Evolutionary conservation across 2,888 invertebrate genomes (phyloP), one percentile per base, ranked within the genome.

Genomic region (Uropetala carovei): DNA sequence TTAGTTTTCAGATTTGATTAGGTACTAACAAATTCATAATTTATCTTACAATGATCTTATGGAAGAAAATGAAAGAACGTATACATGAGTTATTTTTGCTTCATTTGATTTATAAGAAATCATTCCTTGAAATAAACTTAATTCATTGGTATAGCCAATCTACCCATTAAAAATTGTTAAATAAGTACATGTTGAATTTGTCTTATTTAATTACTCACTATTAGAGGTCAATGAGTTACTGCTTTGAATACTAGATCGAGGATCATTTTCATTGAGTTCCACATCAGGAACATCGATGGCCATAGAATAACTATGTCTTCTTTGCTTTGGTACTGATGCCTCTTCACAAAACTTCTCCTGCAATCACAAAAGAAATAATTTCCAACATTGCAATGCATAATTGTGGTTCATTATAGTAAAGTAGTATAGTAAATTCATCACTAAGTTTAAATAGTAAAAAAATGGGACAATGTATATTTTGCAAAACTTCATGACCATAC

Each of bases 301-400:
- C 89, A 89, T 56, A 11, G 89, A 89, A 43, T 89, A 89, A 64
- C 89, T 89, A 43, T 89, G 60, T 13, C 89, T 60, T 64, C 89
- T 30, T n/a, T 89, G 89, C 43, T 60, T 89, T 43, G n/a, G 56
- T 8, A 0, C 11, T 18, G 64, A 64, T n/a, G 43, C 43, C n/a
- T 89, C 89, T 18, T 22, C 18, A 59, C 89, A 89, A 16, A 68
- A 56, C 18, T 64, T 68, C 43, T 89, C 68, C 89, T 89, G 18
- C 5, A 18, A 75, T 27, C 10, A 27, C 22, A 75, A 75, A 27
- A n/a, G 68, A 22, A 68, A 68, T n/a, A 22, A 64, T 64, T 64
- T 64, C 16, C 43, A 43, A 43, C 43, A 43, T 43, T 43, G 43
- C 43, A 43, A 43, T 43, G 43, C 43, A 43, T 1, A 43, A 43